Base-by-base conservation (phyloP, 2,888 invertebrate species). In the Caenorhabditis sp. region DNA sequence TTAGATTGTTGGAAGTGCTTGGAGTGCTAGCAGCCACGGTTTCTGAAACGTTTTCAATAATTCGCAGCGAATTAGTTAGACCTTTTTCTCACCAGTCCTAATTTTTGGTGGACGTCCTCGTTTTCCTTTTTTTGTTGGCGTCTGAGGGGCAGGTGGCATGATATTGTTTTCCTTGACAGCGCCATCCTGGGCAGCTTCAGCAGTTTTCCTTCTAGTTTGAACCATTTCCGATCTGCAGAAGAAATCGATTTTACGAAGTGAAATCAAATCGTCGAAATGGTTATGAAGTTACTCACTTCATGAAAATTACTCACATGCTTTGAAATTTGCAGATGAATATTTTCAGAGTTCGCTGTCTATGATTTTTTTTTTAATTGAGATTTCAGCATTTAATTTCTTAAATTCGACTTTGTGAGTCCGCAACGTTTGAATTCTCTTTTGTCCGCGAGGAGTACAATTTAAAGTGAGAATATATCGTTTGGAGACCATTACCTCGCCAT, bases 161-260 rank as follows among this genome's bases (percentile, higher is more conserved):
- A 35, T 49, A 70, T 74, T 63, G 10, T 64, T 75, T 51, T 81
- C 75, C 16, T 75, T 76, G 19, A 76, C 69, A 8, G 76, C 59
- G 22, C 76, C 70, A 54, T 81, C 70, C 12, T 75, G 75, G 16
- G 64, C 69, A 59, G 61, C 73, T 44, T 76, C 72, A 14, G 74
- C 77, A n/a, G 68, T 73, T 79, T 82, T 82, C 2, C 82, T 51
- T 24, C 82, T 38, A 12, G 82, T 82, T 41, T 73, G 73, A 3
- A 82, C 82, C 82, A 82, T 82, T 16, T 47, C 35, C 22, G 47
- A 22, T 54, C 72, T 82, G 63, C 0, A 80, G 69, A 19, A 66
- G 12, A 5, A 47, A 47, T 19, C 0, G n/a, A 47, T 7, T 47
- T 2, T 47, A 19, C 7, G 10, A 47, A 19, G 6, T 5, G n/a